A percentile compares a stretch with the other conserved stretches of the same genome.
Evolutionary conservation across 2,113 vertebrate species (phyloP).

Genomic region (Corythornis madagascariensis): DNA sequence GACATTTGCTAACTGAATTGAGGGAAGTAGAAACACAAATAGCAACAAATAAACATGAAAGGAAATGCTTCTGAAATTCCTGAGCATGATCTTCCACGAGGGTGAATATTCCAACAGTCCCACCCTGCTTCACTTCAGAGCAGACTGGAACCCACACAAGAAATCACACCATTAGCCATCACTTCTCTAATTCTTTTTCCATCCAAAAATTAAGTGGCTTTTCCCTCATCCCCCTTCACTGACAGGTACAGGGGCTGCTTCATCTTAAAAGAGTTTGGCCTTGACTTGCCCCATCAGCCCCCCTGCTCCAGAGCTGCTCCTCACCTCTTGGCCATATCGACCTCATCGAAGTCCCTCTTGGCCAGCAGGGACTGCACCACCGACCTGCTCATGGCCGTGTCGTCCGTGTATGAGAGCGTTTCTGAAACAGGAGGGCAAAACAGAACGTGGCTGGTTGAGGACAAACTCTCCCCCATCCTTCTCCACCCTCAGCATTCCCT

Average conservation of each 20-base stretch:
- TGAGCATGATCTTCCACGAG: not conserved
- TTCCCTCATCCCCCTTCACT: not conserved
- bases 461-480: not conserved
- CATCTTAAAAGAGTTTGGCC: not conserved
- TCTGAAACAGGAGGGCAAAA: slow-evolving; percentile 67
- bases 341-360: slow-evolving; percentile 86
- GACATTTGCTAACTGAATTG: not conserved
- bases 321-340: slow-evolving; percentile 94
- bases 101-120: not conserved
- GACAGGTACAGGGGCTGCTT: not conserved
- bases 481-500: not conserved
- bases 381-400: slow-evolving; percentile 95
- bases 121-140: not conserved
- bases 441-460: not conserved
- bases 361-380: slow-evolving; percentile 91
- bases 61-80: not conserved
- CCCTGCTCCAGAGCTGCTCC: not conserved
- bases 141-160: not conserved
- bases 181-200: not conserved
- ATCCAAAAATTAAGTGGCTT: not conserved
- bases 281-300: fast-evolving
- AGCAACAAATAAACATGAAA: slow-evolving; percentile 23
- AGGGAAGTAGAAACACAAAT: not conserved
- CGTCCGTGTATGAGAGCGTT: slow-evolving; percentile 89
- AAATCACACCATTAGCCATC: not conserved